These are phyloP conservation scores for Meta bourneti DNA, from an alignment of 2,888 invertebrate species.

Conservation along the genomic window DNA sequence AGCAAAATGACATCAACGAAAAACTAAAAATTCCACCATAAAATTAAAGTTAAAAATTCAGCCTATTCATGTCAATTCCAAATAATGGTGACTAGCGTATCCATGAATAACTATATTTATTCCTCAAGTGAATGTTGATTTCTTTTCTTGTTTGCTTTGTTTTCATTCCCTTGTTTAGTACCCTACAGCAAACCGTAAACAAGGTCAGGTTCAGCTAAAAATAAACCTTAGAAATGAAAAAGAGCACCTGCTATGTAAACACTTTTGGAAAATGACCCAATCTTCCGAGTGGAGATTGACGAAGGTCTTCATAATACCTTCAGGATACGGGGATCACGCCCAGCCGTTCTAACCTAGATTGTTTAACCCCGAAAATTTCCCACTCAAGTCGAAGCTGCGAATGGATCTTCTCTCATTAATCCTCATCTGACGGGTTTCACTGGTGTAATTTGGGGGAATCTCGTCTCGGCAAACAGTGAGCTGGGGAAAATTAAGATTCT, in stretches of 20 bases:
- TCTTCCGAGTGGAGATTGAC: neutral
- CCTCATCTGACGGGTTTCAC: constrained; percentile 6
- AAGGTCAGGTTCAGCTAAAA: neutral
- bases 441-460: neutral
- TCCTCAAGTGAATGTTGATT: no score
- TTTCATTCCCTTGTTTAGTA: no score
- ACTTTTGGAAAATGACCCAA: neutral
- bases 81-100: no score
- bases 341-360: constrained; percentile 14
- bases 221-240: neutral
- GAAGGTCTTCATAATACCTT: neutral
- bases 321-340: neutral
- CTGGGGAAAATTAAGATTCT: neutral
- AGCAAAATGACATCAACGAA: no score
- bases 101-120: no score
- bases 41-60: no score
- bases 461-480: neutral
- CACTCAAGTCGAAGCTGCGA: neutral
- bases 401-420: neutral
- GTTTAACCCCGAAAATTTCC: constrained; percentile 14
- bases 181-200: neutral
- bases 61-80: no score
- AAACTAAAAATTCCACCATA: no score
- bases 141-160: no score
- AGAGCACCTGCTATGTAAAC: neutral